Evolutionary conservation across 2,888 invertebrate genomes (phyloP).

Genomic region (Lasioglossum oenotherae): DNA sequence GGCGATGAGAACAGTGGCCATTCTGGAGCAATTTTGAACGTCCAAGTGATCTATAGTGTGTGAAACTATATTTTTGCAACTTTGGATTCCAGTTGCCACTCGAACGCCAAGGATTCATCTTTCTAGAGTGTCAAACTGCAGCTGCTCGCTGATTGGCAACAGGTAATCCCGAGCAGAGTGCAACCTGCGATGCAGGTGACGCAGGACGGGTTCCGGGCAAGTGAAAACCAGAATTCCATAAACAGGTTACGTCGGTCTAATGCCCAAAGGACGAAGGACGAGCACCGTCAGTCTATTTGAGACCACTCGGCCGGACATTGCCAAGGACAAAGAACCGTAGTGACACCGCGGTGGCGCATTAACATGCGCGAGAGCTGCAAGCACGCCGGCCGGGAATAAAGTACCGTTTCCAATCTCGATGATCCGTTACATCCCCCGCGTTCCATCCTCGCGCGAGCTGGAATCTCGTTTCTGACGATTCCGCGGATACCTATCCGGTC

Average conservation of each 20-base stretch:
- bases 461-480: constrained; percentile 41
- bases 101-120: neutral
- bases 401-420: constrained; percentile 75
- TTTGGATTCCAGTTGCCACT: neutral
- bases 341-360: constrained; percentile 50
- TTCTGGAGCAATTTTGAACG: neutral
- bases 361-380: constrained; percentile 66
- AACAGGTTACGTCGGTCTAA: constrained; percentile 24
- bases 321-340: constrained; percentile 61
- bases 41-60: neutral
- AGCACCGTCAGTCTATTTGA: neutral
- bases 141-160: neutral
- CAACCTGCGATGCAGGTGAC: neutral
- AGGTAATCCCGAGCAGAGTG: neutral
- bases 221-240: neutral
- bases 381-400: constrained; percentile 58
- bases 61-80: too few relatives aligned
- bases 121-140: neutral
- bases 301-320: neutral
- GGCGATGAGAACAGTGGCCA: neutral
- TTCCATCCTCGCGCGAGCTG: constrained; percentile 47
- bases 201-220: constrained; percentile 11
- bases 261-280: constrained; percentile 24
- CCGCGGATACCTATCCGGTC: neutral
- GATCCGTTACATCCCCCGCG: constrained; percentile 73